phyloP scores from a whole-genome alignment of 2,888 invertebrate species.

The Pecten maximus region DNA sequence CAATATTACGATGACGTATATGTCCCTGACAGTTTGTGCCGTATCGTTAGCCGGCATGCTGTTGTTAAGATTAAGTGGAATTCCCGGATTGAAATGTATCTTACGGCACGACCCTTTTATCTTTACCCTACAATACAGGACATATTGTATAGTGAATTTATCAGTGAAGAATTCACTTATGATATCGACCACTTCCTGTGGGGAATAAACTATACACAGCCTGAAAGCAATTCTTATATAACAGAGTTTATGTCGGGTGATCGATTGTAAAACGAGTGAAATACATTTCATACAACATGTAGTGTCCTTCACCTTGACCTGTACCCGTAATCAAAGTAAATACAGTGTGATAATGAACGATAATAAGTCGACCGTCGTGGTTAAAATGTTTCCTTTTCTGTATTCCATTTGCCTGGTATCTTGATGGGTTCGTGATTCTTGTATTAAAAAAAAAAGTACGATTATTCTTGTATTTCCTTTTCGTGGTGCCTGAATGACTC shows the following conservation, averaged over 20 bases:
- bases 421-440: too few species aligned
- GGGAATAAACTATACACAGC: neutral
- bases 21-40: neutral
- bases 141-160: neutral
- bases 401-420: too few species aligned
- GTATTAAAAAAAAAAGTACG: too few species aligned
- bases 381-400: too few species aligned
- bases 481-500: too few species aligned
- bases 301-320: neutral
- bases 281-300: neutral
- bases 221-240: neutral
- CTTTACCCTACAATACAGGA: neutral
- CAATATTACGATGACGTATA: too few species aligned
- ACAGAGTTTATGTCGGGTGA: neutral
- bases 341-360: too few species aligned
- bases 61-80: neutral
- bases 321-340: neutral
- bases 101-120: neutral
- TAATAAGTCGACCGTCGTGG: too few species aligned
- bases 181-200: neutral
- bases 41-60: neutral
- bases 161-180: neutral
- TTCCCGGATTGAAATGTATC: neutral
- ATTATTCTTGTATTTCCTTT: too few species aligned
- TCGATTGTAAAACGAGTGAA: neutral